Percentiles rank a stretch among this genome's conserved stretches.
Evolutionary conservation across 1,140 invertebrate species (phyloP).

Genomic region (Drosophila tani): DNA sequence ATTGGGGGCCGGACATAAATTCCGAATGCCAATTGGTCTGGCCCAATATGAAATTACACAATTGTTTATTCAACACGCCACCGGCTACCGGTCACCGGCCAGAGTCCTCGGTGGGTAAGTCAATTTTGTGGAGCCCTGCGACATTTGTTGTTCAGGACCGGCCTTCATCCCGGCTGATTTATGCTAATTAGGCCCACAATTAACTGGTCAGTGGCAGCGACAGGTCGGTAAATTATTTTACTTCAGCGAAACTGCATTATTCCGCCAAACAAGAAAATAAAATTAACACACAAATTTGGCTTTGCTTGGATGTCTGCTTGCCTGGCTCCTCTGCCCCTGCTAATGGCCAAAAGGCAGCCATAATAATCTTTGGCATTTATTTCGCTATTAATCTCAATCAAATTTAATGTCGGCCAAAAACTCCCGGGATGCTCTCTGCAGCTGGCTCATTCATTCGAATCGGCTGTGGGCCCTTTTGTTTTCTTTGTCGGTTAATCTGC

Average conservation of each 20-base stretch:
- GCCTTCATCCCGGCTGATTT: conserved; percentile 54
- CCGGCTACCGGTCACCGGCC: not conserved
- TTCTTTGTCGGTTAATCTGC: conserved; percentile 56
- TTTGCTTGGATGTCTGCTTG: not conserved
- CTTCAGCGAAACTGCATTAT: conserved; percentile 32
- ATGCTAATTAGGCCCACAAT: conserved; percentile 67
- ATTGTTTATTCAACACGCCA: conserved; percentile 56
- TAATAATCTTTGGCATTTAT: conserved; percentile 80
- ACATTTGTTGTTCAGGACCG: conserved; percentile 16
- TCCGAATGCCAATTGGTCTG: conserved; percentile 63
- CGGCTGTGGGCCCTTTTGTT: conserved; percentile 25
- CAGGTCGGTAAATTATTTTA: conserved; percentile 35
- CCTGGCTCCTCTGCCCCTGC: not conserved
- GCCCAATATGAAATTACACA: conserved; percentile 70
- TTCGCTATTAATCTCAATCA: conserved; percentile 81
- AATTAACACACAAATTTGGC: conserved; percentile 57
- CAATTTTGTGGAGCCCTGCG: conserved; percentile 15
- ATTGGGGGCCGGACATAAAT: conserved; percentile 62
- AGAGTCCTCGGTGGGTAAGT: not conserved
- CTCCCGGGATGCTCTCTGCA: conserved; percentile 20
- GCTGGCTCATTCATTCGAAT: conserved; percentile 33
- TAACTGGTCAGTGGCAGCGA: conserved; percentile 45
- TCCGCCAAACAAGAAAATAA: conserved; percentile 46
- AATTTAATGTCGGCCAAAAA: conserved; percentile 78
- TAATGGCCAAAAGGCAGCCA: conserved; percentile 53